Percentiles rank a stretch among this genome's conserved stretches.
Conservation (phyloP, 2,797 vertebrate genomes). For the Heliangelus exortis region DNA sequence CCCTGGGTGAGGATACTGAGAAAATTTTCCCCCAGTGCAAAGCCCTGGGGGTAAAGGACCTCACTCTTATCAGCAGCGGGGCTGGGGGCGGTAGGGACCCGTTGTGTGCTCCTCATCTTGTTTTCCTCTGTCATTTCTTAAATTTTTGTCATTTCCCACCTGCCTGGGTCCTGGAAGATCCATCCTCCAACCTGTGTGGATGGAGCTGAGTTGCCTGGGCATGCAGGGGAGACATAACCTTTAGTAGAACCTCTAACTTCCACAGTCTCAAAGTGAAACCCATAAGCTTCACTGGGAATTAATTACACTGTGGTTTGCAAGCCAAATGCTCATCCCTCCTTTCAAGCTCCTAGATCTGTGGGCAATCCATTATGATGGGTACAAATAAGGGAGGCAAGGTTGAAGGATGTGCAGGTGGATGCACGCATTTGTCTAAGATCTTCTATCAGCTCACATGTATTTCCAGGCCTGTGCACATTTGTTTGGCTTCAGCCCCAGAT, state of each 20-base stretch:
- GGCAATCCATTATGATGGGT: not conserved
- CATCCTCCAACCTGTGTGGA: rapidly evolving
- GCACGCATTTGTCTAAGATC: not conserved
- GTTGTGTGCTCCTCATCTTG: not conserved
- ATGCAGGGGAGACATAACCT: not conserved
- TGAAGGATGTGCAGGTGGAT: not conserved
- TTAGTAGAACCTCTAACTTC: not conserved
- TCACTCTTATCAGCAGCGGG: rapidly evolving
- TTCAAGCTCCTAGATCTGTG: not conserved
- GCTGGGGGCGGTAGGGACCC: not conserved
- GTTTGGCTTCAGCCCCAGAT: not conserved
- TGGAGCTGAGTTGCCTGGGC: rapidly evolving
- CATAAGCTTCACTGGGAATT: not conserved
- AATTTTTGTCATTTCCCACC: not conserved
- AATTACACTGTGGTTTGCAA: not conserved
- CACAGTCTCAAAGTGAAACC: not conserved
- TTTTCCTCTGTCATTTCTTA: not conserved
- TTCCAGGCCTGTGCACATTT: not conserved
- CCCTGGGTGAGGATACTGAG: not conserved
- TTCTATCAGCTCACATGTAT: not conserved
- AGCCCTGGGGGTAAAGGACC: rapidly evolving
- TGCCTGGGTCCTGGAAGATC: not conserved
- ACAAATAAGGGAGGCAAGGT: not conserved
- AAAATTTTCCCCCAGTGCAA: not conserved
- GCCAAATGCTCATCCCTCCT: not conserved